Evolutionary conservation across 2,113 vertebrate genomes (phyloP).

Genomic region (Haemorhous mexicanus): DNA sequence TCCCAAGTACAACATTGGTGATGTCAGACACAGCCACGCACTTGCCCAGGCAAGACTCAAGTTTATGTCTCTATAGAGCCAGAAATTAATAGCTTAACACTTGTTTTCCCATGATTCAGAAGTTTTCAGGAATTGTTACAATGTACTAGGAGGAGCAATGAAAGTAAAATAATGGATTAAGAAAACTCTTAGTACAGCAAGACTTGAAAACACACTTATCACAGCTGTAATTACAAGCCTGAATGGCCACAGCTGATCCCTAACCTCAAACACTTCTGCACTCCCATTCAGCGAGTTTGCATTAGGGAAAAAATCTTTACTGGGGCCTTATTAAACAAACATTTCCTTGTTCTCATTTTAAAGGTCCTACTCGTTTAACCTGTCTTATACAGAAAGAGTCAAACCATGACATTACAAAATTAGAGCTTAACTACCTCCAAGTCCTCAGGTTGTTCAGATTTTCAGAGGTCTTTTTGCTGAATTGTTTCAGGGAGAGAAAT

Average conservation of each 20-base stretch:
- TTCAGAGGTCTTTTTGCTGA: background rate
- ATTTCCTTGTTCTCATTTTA: constrained; percentile 7
- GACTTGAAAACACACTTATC: constrained; percentile 19
- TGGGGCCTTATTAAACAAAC: background rate
- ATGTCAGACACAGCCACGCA: background rate
- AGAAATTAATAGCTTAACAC: background rate
- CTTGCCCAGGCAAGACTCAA: background rate
- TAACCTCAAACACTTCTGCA: background rate
- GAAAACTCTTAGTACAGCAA: constrained; percentile 1
- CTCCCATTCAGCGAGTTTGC: background rate
- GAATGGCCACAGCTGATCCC: constrained; percentile 25
- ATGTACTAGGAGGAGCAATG: background rate
- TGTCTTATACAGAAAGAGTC: background rate
- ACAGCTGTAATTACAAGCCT: constrained; percentile 47
- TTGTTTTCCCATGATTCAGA: background rate
- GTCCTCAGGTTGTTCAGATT: background rate
- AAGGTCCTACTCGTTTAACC: background rate
- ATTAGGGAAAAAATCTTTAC: background rate
- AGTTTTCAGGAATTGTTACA: background rate
- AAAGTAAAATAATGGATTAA: constrained; percentile 34
- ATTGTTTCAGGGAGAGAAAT: background rate
- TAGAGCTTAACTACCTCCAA: background rate
- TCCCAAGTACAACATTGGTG: background rate
- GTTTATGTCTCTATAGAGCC: background rate
- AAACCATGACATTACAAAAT: background rate